Base-by-base conservation (phyloP, 2,113 vertebrate genomes). In the Indri indri region DNA sequence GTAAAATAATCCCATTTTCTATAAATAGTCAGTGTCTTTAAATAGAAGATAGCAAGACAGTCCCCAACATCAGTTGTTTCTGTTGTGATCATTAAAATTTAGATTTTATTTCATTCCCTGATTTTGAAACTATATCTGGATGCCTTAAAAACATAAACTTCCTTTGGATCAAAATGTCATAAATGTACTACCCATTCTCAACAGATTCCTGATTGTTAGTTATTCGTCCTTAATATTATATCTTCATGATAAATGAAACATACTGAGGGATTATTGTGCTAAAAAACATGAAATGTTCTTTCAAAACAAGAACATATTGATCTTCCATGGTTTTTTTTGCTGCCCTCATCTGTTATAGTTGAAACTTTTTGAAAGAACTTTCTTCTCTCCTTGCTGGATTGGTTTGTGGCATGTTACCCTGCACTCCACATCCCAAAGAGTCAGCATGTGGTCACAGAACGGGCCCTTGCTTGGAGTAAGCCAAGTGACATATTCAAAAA, bases 151-250 rank as follows among this genome's bases (percentile, higher is more conserved):
- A 32, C 18, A 68, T 70, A 79, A 87, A 87, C 71, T 87, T 37
- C 70, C 68, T 91, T 84, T 63, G 66, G 8, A 63, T 25, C 68
- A 42, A 96, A 94, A 68, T 20, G 71, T 68, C 47, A 47, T 84
- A 65, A 71, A 94, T 83, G 80, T 91, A 30, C 66, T 81, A 79
- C 70, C 82, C 83, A 59, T 32, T 97, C 32, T 91, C 82, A 88
- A 66, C 66, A 80, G 63, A 88, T 93, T 88, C 54, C 87, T 88
- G 76, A 79, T 8, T 52, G 50, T 52, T 34, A 34, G 79, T 47
- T 70, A 81, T 30, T 88, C 79, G 77, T 68, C 40, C 34, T 74
- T 73, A 80, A 73, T 59, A 88, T 73, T 87, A 57, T 42, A 27
- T 89, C 22, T 25, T 91, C 25, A 37, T 73, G 77, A 93, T 61